Conservation (phyloP, 2,797 vertebrate genomes). For the Morelia viridis region DNA sequence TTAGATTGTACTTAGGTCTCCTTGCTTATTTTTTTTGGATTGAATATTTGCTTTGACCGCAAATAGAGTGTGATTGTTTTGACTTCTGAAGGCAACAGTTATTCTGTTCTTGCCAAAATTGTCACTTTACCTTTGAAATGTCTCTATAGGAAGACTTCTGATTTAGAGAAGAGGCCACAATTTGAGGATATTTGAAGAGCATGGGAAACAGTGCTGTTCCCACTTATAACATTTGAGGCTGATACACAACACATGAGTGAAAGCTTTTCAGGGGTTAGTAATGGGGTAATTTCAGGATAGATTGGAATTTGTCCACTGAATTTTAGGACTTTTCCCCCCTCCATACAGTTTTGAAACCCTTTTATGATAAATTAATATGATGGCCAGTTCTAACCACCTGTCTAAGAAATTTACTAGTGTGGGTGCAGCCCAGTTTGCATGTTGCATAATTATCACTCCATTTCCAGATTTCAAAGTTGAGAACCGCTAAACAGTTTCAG, state of each 20-base stretch:
- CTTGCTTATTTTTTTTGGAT: constrained; percentile 34
- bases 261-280: neutral
- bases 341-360: neutral
- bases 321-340: neutral
- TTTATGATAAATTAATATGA: neutral
- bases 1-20: constrained; percentile 24
- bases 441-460: neutral
- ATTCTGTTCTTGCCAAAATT: constrained; percentile 62
- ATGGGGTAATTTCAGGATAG: neutral
- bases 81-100: constrained; percentile 58
- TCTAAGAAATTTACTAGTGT: neutral
- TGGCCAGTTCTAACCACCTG: neutral
- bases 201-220: neutral
- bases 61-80: constrained; percentile 55
- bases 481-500: neutral
- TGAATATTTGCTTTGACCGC: constrained; percentile 54
- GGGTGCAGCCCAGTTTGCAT: neutral
- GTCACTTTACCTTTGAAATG: neutral
- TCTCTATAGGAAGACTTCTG: constrained; percentile 28
- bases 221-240: neutral
- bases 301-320: too few species aligned
- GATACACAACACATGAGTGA: neutral
- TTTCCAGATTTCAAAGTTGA: neutral
- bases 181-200: constrained; percentile 33
- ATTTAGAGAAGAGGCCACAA: constrained; percentile 52